phyloP scores from a whole-genome alignment of 1,140 invertebrate species.

The Triops cancriformis region DNA sequence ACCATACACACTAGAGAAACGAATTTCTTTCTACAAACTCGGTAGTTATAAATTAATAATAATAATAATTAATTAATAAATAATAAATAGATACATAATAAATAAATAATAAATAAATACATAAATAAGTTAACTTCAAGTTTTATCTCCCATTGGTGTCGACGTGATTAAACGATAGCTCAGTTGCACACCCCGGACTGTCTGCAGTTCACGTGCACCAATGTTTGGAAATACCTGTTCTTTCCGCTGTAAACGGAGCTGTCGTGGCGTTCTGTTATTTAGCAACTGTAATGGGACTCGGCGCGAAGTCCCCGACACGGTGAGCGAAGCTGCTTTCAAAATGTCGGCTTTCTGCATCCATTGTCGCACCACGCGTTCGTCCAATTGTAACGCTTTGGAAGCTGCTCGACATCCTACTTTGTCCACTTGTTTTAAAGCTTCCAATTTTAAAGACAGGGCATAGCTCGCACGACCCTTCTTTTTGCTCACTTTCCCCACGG shows the following conservation, averaged over 20 bases:
- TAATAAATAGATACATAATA: too few species aligned
- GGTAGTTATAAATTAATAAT: too few species aligned
- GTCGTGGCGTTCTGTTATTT: background rate
- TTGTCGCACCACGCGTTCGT: slow-evolving; percentile 20
- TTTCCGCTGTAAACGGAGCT: background rate
- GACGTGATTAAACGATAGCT: background rate
- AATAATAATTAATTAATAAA: too few species aligned
- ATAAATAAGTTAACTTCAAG: too few species aligned
- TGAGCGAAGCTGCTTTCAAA: slow-evolving; percentile 5
- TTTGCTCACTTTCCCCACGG: background rate
- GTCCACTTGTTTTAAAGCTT: slow-evolving; percentile 22
- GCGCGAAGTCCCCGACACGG: background rate
- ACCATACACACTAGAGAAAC: too few species aligned
- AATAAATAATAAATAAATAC: too few species aligned
- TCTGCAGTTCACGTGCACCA: background rate
- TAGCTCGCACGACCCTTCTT: slow-evolving; percentile 15
- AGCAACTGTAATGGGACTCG: slow-evolving; percentile 13
- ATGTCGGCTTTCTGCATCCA: slow-evolving; percentile 18
- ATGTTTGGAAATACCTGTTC: background rate
- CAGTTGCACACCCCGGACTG: background rate
- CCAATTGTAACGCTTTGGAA: slow-evolving; percentile 9
- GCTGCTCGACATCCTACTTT: slow-evolving; percentile 11
- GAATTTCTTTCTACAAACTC: too few species aligned
- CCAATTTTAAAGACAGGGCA: slow-evolving; percentile 20
- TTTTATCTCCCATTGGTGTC: too few species aligned